These are phyloP conservation scores for Archegozetes longisetosus DNA, from an alignment of 1,140 invertebrate genomes.

Conservation along the genomic window DNA sequence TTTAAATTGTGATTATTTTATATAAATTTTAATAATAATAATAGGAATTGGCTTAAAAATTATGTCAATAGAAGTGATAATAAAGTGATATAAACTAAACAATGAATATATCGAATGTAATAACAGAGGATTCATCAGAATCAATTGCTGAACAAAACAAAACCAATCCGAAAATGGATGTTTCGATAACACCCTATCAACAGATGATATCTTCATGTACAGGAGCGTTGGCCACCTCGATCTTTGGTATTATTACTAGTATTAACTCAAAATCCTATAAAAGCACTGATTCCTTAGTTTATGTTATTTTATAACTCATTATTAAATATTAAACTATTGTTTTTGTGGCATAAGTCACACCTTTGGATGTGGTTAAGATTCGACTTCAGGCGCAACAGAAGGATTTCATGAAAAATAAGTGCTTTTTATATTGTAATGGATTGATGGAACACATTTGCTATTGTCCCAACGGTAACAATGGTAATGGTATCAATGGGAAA, in stretches of 20 bases:
- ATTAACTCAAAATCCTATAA: slow-evolving; percentile 1
- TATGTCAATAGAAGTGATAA: too few species aligned
- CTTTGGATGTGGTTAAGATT: slow-evolving; percentile 96
- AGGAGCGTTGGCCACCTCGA: slow-evolving; percentile 70
- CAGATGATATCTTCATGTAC: slow-evolving; percentile 76
- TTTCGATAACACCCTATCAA: slow-evolving; percentile 53
- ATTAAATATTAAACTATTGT: slow-evolving; percentile 12
- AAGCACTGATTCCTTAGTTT: slow-evolving; percentile 4
- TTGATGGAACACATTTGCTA: slow-evolving; percentile 98
- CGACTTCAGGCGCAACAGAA: slow-evolving; percentile 86
- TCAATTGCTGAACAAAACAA: too few species aligned
- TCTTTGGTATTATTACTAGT: slow-evolving; percentile 61
- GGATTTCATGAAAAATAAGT: slow-evolving; percentile 59
- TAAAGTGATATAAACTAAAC: too few species aligned
- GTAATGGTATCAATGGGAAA: not conserved
- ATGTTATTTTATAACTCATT: slow-evolving; percentile 12
- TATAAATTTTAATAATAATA: too few species aligned
- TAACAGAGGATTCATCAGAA: too few species aligned
- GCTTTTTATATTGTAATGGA: slow-evolving; percentile 93
- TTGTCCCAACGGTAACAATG: slow-evolving; percentile 37
- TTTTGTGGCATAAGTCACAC: slow-evolving; percentile 61
- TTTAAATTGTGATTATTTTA: too few species aligned
- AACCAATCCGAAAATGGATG: not conserved
- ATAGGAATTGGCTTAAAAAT: too few species aligned
- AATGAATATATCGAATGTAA: too few species aligned